Percentiles rank a stretch among this genome's conserved stretches.
Evolutionary conservation across 1,140 invertebrate genomes (phyloP).

Genomic region (Monomorium pharaonis): DNA sequence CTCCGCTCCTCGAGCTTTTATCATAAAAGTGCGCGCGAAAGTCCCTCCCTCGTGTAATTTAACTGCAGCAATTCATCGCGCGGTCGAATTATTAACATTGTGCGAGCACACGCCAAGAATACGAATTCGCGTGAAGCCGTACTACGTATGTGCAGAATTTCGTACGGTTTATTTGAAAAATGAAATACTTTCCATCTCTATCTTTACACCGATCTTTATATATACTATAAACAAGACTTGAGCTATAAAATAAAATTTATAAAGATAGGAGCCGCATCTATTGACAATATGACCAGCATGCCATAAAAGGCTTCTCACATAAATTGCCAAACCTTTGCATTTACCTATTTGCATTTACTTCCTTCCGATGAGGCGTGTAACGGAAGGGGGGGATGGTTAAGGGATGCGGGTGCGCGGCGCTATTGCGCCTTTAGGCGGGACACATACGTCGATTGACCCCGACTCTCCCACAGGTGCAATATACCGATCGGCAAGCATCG

Average conservation of each 20-base stretch:
- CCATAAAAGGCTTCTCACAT: too few species aligned
- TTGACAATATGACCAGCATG: too few species aligned
- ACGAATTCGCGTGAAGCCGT: not conserved
- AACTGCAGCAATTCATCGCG: not conserved
- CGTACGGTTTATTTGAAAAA: too few species aligned
- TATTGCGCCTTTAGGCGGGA: slow-evolving; percentile 31
- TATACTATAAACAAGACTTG: too few species aligned
- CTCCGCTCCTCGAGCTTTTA: not conserved
- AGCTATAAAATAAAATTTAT: too few species aligned
- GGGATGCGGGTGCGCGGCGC: not conserved
- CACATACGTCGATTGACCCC: slow-evolving; percentile 59
- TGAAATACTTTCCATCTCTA: too few species aligned
- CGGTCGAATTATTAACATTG: not conserved
- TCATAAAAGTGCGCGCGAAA: not conserved
- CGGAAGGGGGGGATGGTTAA: not conserved
- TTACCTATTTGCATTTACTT: too few species aligned
- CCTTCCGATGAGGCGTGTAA: not conserved
- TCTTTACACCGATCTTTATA: too few species aligned
- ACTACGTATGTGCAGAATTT: too few species aligned
- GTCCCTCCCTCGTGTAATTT: not conserved
- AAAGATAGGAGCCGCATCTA: too few species aligned
- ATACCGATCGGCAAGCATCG: slow-evolving; percentile 65
- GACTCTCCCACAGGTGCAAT: slow-evolving; percentile 65
- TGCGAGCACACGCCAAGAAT: not conserved
- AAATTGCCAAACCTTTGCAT: too few species aligned